These are phyloP conservation scores for Spodoptera exigua DNA, from an alignment of 2,888 invertebrate genomes.

Conservation along the genomic window DNA sequence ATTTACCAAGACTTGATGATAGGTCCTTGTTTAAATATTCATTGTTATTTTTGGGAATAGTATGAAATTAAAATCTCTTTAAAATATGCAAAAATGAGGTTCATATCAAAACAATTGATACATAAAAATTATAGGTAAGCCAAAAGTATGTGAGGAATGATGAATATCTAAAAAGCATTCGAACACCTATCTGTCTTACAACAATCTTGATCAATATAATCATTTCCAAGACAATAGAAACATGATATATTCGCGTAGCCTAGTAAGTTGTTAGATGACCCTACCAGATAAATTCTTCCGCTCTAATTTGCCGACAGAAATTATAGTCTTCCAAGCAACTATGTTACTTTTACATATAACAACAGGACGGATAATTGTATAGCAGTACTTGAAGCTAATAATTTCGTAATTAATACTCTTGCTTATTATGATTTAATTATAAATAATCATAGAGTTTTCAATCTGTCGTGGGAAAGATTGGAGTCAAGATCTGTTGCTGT, in stretches of 20 bases:
- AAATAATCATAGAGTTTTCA: constrained; percentile 30
- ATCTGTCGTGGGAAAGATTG: constrained; percentile 18
- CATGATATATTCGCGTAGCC: constrained; percentile 60
- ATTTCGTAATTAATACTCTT: constrained; percentile 48
- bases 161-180: constrained; percentile 38
- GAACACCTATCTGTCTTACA: constrained; percentile 26
- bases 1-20: too few relatives aligned
- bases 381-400: constrained; percentile 40
- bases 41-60: too few relatives aligned
- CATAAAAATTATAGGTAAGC: too few relatives aligned
- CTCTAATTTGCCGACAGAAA: constrained; percentile 60
- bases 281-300: constrained; percentile 69
- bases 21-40: too few relatives aligned
- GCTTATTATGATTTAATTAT: constrained; percentile 40
- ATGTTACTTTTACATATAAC: constrained; percentile 45
- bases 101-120: too few relatives aligned
- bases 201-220: constrained; percentile 47
- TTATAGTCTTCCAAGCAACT: constrained; percentile 41
- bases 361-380: constrained; percentile 29
- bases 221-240: constrained; percentile 65
- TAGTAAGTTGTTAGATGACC: constrained; percentile 71
- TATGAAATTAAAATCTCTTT: too few relatives aligned
- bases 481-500: constrained; percentile 19
- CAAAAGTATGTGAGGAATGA: too few relatives aligned
- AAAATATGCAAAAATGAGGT: too few relatives aligned